A percentile compares a stretch with the other conserved stretches of the same genome.
Conservation (phyloP, 2,888 invertebrate genomes). For the Halocaridina rubra region DNA sequence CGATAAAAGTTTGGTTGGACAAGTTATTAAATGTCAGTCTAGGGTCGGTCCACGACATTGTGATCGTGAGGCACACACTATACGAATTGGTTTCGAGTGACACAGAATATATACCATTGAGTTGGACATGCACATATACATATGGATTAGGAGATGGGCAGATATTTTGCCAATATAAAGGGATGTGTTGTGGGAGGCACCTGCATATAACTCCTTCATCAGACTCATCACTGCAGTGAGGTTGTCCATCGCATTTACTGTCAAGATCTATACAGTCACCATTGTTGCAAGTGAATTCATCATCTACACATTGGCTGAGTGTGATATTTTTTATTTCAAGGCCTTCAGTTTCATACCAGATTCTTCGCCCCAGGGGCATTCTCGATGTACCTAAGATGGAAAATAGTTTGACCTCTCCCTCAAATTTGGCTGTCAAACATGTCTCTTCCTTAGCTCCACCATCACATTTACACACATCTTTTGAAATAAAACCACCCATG, state of each 20-base stretch:
- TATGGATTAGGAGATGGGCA: background rate
- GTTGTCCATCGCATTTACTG: background rate
- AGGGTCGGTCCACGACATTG: slow-evolving; percentile 5
- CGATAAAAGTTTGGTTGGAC: background rate
- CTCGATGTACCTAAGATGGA: background rate
- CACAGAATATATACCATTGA: background rate
- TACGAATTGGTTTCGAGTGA: background rate
- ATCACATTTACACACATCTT: background rate
- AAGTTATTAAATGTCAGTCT: slow-evolving; percentile 37
- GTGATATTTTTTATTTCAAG: background rate
- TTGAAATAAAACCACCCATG: background rate
- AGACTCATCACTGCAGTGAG: slow-evolving; percentile 8
- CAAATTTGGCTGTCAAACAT: background rate
- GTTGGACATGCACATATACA: background rate
- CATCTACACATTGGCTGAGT: background rate
- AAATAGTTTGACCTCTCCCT: background rate
- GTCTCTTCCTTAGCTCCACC: background rate
- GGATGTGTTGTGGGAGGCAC: background rate
- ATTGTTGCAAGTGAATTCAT: slow-evolving; percentile 16
- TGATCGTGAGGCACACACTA: background rate
- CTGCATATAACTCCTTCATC: slow-evolving; percentile 13
- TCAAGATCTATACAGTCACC: background rate
- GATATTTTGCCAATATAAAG: background rate
- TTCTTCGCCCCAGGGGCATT: background rate
- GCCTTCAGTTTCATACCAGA: background rate